Conservation (phyloP, 2,113 vertebrate genomes). For the Felis chaus region DNA sequence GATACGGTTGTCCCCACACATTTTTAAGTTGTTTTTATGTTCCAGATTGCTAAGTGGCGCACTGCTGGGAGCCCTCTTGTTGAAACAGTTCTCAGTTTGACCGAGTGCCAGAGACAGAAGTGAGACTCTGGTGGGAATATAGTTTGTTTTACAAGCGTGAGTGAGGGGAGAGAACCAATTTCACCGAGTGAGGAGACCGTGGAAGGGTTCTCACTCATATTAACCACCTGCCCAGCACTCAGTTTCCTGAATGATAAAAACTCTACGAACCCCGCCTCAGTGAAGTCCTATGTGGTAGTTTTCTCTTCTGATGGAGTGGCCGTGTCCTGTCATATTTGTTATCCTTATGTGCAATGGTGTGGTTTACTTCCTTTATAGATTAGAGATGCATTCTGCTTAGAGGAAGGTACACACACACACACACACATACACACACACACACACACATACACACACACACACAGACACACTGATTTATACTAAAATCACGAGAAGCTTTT, state of each 20-base stretch:
- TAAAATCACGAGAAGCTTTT: constrained; percentile 10
- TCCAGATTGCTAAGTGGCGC: background rate
- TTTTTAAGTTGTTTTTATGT: background rate
- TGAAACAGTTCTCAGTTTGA: background rate
- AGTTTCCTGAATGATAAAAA: background rate
- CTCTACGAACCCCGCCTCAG: background rate
- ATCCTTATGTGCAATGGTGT: background rate
- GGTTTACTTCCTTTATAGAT: background rate
- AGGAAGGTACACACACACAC: background rate
- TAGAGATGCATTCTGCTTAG: background rate
- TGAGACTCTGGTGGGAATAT: background rate
- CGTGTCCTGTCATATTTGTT: background rate
- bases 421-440: accelerated
- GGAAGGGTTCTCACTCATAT: no score
- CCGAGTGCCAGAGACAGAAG: background rate
- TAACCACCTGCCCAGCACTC: background rate
- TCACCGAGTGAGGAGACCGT: background rate
- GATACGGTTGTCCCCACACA: background rate
- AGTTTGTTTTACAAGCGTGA: background rate
- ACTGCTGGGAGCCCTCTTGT: background rate
- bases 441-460: background rate
- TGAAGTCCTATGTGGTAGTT: background rate
- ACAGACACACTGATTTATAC: background rate
- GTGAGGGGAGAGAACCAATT: background rate
- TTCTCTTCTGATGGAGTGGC: background rate